A percentile compares a stretch with the other conserved stretches of the same genome.
Conservation (phyloP, 1,140 invertebrate species). For the Pogonomyrmex californicus region DNA sequence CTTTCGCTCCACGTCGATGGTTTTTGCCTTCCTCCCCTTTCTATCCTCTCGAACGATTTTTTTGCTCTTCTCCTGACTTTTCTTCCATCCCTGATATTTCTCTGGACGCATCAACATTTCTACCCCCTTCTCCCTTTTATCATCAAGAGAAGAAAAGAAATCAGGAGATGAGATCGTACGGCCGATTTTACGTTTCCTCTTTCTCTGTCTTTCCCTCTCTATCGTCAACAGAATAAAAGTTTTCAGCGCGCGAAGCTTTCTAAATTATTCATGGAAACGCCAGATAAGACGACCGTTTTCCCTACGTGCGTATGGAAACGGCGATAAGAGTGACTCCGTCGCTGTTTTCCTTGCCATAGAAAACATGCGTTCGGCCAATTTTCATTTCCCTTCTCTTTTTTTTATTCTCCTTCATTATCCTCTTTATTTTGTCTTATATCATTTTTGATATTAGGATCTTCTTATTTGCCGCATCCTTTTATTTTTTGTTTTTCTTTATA, state of each 20-base stretch:
- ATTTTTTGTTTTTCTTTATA: not conserved
- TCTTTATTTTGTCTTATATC: not conserved
- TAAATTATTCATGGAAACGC: slow-evolving; percentile 80
- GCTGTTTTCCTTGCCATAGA: slow-evolving; percentile 54
- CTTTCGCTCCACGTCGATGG: not conserved
- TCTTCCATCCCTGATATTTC: not conserved
- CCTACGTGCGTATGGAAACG: slow-evolving; percentile 76
- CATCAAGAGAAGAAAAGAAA: not conserved
- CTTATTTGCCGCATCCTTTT: not conserved
- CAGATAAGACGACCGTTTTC: slow-evolving; percentile 77
- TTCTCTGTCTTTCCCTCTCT: slow-evolving; percentile 18
- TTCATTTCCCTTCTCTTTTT: not conserved
- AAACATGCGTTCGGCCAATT: slow-evolving; percentile 34
- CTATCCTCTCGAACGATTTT: not conserved
- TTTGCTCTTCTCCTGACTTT: not conserved
- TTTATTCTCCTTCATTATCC: slow-evolving; percentile 26
- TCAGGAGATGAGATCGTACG: slow-evolving; percentile 17
- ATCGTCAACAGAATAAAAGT: slow-evolving; percentile 55
- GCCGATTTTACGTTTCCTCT: not conserved
- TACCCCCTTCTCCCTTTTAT: not conserved
- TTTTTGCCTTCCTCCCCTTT: not conserved
- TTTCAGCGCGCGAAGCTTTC: slow-evolving; percentile 74
- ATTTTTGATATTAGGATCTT: slow-evolving; percentile 1
- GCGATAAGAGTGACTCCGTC: slow-evolving; percentile 74
- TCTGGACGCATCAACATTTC: slow-evolving; percentile 34